These are phyloP conservation scores for Promerops cafer DNA, from an alignment of 2,113 vertebrate species.

Conservation along the genomic window DNA sequence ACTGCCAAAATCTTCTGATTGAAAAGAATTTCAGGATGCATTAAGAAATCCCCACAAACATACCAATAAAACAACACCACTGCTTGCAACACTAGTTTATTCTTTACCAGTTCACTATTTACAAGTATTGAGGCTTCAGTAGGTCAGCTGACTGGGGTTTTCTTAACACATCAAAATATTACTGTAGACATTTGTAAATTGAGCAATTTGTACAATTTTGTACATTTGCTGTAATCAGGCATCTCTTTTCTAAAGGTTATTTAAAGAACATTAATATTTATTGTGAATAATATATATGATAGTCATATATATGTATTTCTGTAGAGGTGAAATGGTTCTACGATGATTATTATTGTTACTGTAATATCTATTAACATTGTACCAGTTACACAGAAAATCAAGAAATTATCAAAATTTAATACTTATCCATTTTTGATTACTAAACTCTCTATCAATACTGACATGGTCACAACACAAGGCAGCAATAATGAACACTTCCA, in stretches of 20 bases:
- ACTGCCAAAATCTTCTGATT: conserved; percentile 13
- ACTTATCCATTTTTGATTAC: background rate
- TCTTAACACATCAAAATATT: background rate
- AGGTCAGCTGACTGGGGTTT: background rate
- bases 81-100: background rate
- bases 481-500: background rate
- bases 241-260: background rate
- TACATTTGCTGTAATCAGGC: background rate
- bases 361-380: background rate
- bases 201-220: background rate
- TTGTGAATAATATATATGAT: background rate
- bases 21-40: conserved; percentile 38
- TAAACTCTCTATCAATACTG: background rate
- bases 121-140: background rate
- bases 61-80: background rate
- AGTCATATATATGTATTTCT: background rate
- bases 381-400: background rate
- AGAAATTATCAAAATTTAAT: background rate
- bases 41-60: conserved; percentile 1
- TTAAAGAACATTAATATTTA: background rate
- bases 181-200: background rate
- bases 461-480: background rate
- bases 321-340: background rate
- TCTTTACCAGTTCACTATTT: background rate
- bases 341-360: background rate